Evolutionary conservation across 2,113 vertebrate species (phyloP).

Genomic region (Pao palembangensis): DNA sequence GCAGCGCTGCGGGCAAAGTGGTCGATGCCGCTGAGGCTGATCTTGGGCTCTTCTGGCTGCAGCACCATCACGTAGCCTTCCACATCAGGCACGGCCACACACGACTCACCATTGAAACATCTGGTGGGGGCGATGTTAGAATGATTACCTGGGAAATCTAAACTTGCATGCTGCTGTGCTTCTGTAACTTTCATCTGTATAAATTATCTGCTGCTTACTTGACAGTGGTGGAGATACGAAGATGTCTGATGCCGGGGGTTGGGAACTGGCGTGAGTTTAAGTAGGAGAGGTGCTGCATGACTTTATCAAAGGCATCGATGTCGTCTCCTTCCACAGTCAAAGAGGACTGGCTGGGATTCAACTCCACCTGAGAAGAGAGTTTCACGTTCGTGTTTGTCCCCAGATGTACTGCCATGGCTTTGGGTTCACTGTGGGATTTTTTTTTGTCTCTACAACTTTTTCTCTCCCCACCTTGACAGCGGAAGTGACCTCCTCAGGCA

Average conservation of each 20-base stretch:
- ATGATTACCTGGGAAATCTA: background rate
- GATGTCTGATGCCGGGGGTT: constrained; percentile 89
- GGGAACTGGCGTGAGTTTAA: constrained; percentile 96
- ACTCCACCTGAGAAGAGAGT: constrained; percentile 78
- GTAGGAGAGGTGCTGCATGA: constrained; percentile 92
- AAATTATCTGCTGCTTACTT: constrained; percentile 72
- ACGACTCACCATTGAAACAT: constrained; percentile 87
- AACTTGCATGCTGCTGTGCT: background rate
- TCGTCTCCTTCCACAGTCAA: constrained; percentile 88
- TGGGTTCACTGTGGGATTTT: background rate
- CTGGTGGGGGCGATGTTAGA: constrained; percentile 52
- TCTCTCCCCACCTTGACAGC: constrained; percentile 84
- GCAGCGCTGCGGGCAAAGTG: constrained; percentile 95
- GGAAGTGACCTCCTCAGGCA: constrained; percentile 78
- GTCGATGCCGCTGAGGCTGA: constrained; percentile 94
- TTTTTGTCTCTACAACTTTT: background rate
- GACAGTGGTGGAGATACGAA: constrained; percentile 81
- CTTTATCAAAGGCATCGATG: constrained; percentile 84
- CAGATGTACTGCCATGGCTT: background rate
- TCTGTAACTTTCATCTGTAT: background rate
- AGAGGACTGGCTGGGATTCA: constrained; percentile 84
- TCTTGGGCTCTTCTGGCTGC: constrained; percentile 94
- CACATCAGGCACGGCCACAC: constrained; percentile 80
- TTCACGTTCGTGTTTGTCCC: background rate
- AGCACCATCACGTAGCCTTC: constrained; percentile 92